A percentile compares a stretch with the other conserved stretches of the same genome.
Conservation (phyloP, 2,888 invertebrate species). For the Rotaria magnacalcarata region DNA sequence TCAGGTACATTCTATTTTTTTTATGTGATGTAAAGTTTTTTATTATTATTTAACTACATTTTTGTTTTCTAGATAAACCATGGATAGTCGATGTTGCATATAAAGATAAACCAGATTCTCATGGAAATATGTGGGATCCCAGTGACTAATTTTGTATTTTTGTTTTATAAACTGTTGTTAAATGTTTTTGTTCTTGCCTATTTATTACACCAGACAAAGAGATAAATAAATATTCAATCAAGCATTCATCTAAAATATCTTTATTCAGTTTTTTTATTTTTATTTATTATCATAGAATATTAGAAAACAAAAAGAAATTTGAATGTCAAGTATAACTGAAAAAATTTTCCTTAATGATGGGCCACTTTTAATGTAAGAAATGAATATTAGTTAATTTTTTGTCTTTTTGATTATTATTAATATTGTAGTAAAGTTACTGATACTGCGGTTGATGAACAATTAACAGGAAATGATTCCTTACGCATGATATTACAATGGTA, state of each 20-base stretch:
- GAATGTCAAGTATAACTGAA: background rate
- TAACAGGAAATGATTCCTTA: background rate
- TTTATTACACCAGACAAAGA: background rate
- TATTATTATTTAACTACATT: too few relatives aligned
- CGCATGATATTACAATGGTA: background rate
- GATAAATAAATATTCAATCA: background rate
- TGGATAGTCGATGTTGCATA: constrained; percentile 41
- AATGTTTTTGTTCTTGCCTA: background rate
- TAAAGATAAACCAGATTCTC: background rate
- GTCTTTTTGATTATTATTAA: background rate
- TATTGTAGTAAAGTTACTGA: background rate
- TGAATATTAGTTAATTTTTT: background rate
- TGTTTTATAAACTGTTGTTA: background rate
- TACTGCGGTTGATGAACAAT: background rate
- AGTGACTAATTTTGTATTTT: background rate
- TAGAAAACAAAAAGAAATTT: background rate
- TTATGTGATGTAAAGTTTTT: background rate
- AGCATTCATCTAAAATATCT: background rate
- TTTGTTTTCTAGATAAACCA: constrained; percentile 41
- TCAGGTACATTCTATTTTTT: background rate
- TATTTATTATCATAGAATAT: background rate
- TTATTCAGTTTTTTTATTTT: background rate
- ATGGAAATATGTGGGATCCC: constrained; percentile 25
- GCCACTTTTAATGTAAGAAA: constrained; percentile 9
- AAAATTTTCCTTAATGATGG: background rate